Conservation (phyloP, 2,797 vertebrate genomes). For the Fratercula arctica region DNA sequence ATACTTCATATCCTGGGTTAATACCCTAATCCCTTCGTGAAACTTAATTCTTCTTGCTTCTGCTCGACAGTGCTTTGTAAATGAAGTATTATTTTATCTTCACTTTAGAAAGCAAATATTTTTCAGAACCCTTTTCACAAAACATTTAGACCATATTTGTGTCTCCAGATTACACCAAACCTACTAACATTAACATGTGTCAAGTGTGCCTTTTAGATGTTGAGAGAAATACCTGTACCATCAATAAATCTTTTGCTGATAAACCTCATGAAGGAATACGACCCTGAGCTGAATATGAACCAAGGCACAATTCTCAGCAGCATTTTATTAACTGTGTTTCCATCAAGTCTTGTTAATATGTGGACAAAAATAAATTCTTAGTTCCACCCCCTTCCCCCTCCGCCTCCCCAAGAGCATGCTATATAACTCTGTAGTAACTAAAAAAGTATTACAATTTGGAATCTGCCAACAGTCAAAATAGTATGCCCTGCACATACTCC, state of each 20-base stretch:
- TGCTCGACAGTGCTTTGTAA: neutral
- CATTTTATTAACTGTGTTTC: neutral
- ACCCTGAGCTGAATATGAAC: neutral
- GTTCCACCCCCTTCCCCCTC: accelerated
- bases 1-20: neutral
- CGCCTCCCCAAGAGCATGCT: neutral
- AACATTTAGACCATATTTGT: neutral
- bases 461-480: neutral
- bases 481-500: neutral
- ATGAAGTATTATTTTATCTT: neutral
- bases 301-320: neutral
- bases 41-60: neutral
- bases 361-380: neutral
- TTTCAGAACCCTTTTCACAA: neutral
- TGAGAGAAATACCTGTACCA: neutral
- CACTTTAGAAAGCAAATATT: neutral
- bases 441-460: neutral
- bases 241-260: neutral
- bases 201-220: neutral
- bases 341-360: neutral
- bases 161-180: neutral
- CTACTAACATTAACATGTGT: neutral
- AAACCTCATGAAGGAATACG: neutral
- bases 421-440: neutral
- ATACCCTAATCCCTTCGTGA: neutral